A percentile compares a stretch with the other conserved stretches of the same genome.
Evolutionary conservation across 1,140 invertebrate species (phyloP).

Genomic region (Zaprionus lachaisei): DNA sequence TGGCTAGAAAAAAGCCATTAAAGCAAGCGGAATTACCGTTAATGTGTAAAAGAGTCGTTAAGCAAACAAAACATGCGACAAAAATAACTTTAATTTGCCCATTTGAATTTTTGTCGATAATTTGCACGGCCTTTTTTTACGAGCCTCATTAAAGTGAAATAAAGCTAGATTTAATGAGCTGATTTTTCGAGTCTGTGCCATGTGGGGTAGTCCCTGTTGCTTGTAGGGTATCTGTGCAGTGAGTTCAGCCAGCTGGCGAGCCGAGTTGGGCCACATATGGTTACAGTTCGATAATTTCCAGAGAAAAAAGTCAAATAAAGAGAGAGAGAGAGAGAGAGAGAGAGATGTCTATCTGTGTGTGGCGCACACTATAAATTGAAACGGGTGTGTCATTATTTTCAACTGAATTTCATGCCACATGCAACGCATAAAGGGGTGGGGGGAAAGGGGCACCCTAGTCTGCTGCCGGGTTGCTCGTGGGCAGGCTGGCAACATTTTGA

Average conservation of each 20-base stretch:
- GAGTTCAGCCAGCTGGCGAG: slow-evolving; percentile 57
- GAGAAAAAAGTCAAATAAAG: slow-evolving; percentile 56
- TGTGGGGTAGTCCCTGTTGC: background rate
- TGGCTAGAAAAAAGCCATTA: background rate
- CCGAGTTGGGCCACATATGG: slow-evolving; percentile 65
- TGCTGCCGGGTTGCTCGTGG: slow-evolving; percentile 37
- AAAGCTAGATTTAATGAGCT: slow-evolving; percentile 59
- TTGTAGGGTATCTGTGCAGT: slow-evolving; percentile 25
- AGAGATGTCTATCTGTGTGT: slow-evolving; percentile 64
- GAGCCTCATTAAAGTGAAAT: slow-evolving; percentile 50
- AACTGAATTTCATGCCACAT: slow-evolving; percentile 63
- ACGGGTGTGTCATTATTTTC: slow-evolving; percentile 80
- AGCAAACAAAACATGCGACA: background rate
- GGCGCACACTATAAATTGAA: slow-evolving; percentile 56
- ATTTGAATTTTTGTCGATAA: background rate
- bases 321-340: background rate
- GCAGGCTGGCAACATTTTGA: slow-evolving; percentile 72
- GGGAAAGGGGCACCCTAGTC: slow-evolving; percentile 4
- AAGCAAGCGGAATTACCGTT: background rate
- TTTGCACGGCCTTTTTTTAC: slow-evolving; percentile 1
- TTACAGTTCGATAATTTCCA: slow-evolving; percentile 78
- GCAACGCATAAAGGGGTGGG: background rate
- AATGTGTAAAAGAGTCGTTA: background rate
- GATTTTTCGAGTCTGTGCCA: background rate
- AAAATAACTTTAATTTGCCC: background rate